phyloP scores from a whole-genome alignment of 2,113 vertebrate genomes.

The Pterocles burchelli region DNA sequence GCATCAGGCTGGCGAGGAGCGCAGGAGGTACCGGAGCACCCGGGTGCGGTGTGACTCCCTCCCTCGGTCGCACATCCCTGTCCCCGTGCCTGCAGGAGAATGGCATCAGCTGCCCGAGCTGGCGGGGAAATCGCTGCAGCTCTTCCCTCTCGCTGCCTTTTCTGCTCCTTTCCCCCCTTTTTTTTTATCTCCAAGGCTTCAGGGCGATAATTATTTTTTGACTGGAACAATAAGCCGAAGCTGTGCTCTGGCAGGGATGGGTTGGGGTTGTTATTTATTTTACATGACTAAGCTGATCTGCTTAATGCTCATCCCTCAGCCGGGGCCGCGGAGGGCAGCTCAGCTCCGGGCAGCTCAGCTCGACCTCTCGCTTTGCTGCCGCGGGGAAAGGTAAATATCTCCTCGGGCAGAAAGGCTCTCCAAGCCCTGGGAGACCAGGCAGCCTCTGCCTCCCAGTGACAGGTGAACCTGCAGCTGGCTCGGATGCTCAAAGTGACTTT shows the following conservation, averaged over 20 bases:
- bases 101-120: neutral
- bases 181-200: conserved; percentile 8
- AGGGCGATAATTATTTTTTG: conserved; percentile 47
- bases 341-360: neutral
- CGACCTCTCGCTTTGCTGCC: neutral
- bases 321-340: neutral
- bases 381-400: neutral
- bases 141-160: neutral
- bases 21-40: neutral
- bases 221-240: conserved; percentile 60
- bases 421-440: rapidly evolving
- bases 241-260: neutral
- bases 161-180: neutral
- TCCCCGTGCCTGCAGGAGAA: neutral
- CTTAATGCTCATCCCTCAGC: neutral
- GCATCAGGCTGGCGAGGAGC: neutral
- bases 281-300: neutral
- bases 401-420: neutral
- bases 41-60: rapidly evolving
- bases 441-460: neutral
- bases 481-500: rapidly evolving
- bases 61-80: neutral
- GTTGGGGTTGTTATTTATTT: neutral
- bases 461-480: rapidly evolving
- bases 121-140: neutral